A percentile compares a stretch with the other conserved stretches of the same genome.
These are phyloP conservation scores for Enhydra lutris DNA, from an alignment of 2,113 vertebrate species.

Conservation along the genomic window DNA sequence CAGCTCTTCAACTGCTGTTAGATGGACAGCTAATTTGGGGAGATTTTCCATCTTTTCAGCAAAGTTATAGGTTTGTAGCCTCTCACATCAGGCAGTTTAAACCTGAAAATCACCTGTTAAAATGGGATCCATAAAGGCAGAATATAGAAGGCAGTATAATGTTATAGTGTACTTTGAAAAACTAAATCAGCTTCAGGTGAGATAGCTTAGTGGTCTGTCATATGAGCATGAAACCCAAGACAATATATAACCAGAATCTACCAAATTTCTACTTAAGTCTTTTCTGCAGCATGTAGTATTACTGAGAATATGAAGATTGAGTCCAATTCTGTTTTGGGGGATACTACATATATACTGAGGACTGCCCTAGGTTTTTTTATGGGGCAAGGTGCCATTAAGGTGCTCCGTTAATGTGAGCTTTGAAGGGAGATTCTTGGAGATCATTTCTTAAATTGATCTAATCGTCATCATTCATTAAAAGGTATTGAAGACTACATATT, in stretches of 20 bases:
- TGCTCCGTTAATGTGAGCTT: not conserved
- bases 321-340: not conserved
- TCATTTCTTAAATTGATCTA: not conserved
- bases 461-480: not conserved
- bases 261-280: not conserved
- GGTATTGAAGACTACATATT: not conserved
- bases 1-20: not conserved
- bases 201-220: not conserved
- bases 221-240: not conserved
- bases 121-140: not conserved
- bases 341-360: not conserved
- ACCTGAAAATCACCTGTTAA: not conserved
- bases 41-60: slow-evolving; percentile 5
- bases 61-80: not conserved
- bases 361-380: not conserved
- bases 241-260: not conserved
- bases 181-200: not conserved
- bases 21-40: not conserved
- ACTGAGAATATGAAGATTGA: not conserved
- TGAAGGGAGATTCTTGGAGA: not conserved
- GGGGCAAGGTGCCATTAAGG: not conserved
- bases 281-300: not conserved
- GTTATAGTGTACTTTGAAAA: not conserved
- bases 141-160: not conserved
- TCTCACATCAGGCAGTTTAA: not conserved